These are phyloP conservation scores for Drosophila kanapiae DNA, from an alignment of 1,140 invertebrate species.

Conservation along the genomic window DNA sequence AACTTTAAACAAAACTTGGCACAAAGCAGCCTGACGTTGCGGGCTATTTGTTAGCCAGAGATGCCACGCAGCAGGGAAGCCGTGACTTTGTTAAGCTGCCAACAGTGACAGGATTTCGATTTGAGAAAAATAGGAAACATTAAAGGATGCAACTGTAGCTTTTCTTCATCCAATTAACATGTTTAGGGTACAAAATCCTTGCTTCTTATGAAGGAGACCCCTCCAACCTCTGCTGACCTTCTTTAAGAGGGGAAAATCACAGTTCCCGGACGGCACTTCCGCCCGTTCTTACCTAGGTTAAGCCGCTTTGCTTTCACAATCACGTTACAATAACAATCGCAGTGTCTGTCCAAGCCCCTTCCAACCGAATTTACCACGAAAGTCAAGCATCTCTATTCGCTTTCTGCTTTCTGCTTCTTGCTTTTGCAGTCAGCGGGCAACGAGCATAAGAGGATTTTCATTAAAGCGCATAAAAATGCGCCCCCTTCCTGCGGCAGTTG, in stretches of 20 bases:
- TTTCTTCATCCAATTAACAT: no score
- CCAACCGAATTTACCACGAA: not conserved
- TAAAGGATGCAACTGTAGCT: no score
- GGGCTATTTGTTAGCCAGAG: conserved; percentile 41
- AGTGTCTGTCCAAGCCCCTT: conserved; percentile 30
- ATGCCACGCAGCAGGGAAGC: conserved; percentile 25
- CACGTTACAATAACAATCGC: conserved; percentile 54
- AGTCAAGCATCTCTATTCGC: conserved; percentile 44
- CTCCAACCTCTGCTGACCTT: conserved; percentile 2
- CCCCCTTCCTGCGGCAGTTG: conserved; percentile 38
- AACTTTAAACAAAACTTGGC: conserved; percentile 81
- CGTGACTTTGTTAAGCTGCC: conserved; percentile 18
- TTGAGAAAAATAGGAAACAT: not conserved
- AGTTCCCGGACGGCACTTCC: not conserved
- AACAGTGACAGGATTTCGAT: not conserved
- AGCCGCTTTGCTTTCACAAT: conserved; percentile 51
- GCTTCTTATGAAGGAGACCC: no score
- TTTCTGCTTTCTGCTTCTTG: conserved; percentile 10
- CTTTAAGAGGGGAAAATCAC: not conserved
- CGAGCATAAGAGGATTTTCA: conserved; percentile 80
- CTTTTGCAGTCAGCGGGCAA: conserved; percentile 30
- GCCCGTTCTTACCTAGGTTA: conserved; percentile 36
- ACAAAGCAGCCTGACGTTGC: conserved; percentile 65
- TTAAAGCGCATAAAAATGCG: conserved; percentile 77
- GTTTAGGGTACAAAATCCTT: no score